Evolutionary conservation across 2,113 vertebrate species (phyloP).

Genomic region (Scomber scombrus): DNA sequence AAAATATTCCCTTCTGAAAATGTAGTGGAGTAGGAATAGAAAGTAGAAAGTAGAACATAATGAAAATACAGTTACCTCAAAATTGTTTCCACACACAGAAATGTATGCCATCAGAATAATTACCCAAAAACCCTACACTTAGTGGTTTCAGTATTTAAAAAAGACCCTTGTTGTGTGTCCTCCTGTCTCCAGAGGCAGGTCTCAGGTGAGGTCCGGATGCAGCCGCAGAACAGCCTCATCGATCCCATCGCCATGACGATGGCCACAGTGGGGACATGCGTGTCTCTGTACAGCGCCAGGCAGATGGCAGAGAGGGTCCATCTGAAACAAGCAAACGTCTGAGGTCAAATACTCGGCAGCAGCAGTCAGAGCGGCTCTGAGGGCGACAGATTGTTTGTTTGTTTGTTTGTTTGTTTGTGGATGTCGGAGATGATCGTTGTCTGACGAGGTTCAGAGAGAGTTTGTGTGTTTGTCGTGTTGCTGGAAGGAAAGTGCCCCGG

Average conservation of each 20-base stretch:
- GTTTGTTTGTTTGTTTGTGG: constrained; percentile 23
- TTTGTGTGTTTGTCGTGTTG: background rate
- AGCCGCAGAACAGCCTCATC: constrained; percentile 66
- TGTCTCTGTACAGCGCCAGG: constrained; percentile 79
- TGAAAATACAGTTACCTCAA: too few relatives aligned
- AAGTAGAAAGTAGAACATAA: too few relatives aligned
- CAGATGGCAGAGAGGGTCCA: constrained; percentile 66
- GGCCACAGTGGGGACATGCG: constrained; percentile 71
- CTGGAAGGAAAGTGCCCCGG: constrained; percentile 38
- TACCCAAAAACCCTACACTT: too few relatives aligned
- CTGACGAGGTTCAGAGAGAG: background rate
- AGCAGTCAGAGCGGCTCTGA: background rate
- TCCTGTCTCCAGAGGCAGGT: constrained; percentile 75
- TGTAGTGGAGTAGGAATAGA: too few relatives aligned
- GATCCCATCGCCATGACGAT: constrained; percentile 78
- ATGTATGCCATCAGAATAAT: background rate
- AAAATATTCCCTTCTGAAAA: too few relatives aligned
- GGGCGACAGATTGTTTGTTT: background rate
- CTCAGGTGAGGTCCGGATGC: constrained; percentile 77
- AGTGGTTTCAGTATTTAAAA: background rate
- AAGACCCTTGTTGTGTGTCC: background rate
- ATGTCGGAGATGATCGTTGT: constrained; percentile 36
- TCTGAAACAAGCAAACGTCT: constrained; percentile 1
- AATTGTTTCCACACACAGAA: too few relatives aligned
- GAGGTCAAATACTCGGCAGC: background rate